These are phyloP conservation scores for Alcis repandata DNA, from an alignment of 2,888 invertebrate genomes.

Conservation along the genomic window DNA sequence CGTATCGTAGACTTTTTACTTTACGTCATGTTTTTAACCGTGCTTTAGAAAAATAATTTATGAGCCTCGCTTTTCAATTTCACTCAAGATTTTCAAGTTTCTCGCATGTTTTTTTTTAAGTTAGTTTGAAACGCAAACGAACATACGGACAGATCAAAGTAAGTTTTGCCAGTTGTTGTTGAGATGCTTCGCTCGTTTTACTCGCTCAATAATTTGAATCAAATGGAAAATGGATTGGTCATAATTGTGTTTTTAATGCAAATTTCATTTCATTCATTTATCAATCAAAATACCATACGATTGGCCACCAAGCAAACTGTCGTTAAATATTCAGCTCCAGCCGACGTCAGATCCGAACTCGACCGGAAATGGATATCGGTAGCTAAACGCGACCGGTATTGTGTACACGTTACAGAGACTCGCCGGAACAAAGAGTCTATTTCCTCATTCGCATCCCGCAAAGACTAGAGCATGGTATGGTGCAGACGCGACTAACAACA, in stretches of 20 bases:
- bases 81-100: too few relatives aligned
- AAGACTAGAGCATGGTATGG: conserved; percentile 50
- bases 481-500: conserved; percentile 15
- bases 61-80: neutral
- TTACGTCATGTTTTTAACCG: neutral
- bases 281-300: neutral
- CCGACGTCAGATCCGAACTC: conserved; percentile 27
- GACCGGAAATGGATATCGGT: conserved; percentile 50
- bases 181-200: too few relatives aligned
- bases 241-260: too few relatives aligned
- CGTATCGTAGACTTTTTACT: neutral
- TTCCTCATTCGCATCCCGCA: conserved; percentile 58
- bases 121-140: too few relatives aligned
- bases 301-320: conserved; percentile 33
- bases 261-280: too few relatives aligned
- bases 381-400: conserved; percentile 48
- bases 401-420: conserved; percentile 52
- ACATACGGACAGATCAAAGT: too few relatives aligned
- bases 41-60: neutral
- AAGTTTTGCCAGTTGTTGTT: too few relatives aligned
- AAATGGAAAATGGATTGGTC: too few relatives aligned
- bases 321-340: conserved; percentile 44
- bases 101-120: too few relatives aligned
- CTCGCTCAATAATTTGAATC: too few relatives aligned
- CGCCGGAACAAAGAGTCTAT: conserved; percentile 62